Percentiles rank a stretch among this genome's conserved stretches.
Evolutionary conservation across 2,888 invertebrate genomes (phyloP).

Genomic region (Conus canariensis): DNA sequence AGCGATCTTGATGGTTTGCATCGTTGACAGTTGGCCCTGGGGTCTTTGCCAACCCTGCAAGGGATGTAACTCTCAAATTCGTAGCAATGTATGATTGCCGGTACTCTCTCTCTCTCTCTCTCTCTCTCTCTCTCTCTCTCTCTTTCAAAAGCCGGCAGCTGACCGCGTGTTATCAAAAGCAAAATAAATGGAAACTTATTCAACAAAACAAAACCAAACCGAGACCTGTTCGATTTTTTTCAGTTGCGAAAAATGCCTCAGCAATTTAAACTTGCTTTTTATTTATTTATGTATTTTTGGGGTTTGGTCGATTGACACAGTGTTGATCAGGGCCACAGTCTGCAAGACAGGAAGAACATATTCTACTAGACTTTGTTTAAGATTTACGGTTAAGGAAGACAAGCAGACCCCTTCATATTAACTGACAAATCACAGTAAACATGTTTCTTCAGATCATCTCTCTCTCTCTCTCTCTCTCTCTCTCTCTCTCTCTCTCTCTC

Average conservation of each 20-base stretch:
- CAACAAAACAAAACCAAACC: too few relatives aligned
- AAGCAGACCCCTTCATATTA: too few relatives aligned
- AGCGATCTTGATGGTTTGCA: background rate
- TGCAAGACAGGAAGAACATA: too few relatives aligned
- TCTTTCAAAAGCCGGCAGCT: too few relatives aligned
- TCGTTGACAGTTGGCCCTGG: slow-evolving; percentile 5
- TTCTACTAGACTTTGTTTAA: too few relatives aligned
- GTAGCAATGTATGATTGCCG: background rate
- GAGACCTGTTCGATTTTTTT: background rate
- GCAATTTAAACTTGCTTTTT: background rate
- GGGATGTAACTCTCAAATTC: background rate
- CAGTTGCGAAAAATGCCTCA: background rate
- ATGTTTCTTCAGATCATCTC: background rate
- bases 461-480: slow-evolving; percentile 26
- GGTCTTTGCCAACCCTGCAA: background rate
- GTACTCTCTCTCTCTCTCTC: background rate
- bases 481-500: slow-evolving; percentile 17
- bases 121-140: too few relatives aligned
- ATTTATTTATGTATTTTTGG: too few relatives aligned
- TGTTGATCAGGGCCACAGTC: too few relatives aligned
- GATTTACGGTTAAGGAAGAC: too few relatives aligned
- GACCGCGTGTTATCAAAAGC: background rate
- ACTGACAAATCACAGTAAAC: too few relatives aligned
- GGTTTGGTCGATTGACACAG: too few relatives aligned
- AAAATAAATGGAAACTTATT: too few relatives aligned